phyloP scores from a whole-genome alignment of 2,888 invertebrate genomes.

The Toxonevra muliebris region DNA sequence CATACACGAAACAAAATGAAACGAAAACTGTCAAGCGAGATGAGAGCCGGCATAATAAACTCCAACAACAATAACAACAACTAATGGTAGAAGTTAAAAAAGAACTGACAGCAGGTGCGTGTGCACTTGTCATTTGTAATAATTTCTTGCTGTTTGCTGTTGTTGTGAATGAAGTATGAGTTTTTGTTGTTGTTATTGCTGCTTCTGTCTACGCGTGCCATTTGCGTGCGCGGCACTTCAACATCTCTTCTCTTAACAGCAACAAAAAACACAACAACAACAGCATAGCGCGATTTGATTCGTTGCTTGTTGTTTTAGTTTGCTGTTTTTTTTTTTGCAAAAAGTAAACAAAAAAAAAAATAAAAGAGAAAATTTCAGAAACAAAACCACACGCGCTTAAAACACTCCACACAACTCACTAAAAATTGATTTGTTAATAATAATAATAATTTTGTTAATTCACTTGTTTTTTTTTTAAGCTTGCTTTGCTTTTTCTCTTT shows the following conservation, averaged over 20 bases:
- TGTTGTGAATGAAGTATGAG: neutral
- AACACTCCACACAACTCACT: neutral
- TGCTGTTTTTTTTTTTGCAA: too few species aligned
- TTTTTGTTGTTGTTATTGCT: conserved; percentile 7
- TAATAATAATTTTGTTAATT: conserved; percentile 6
- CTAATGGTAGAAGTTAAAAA: neutral
- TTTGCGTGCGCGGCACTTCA: neutral
- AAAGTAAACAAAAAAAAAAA: too few species aligned
- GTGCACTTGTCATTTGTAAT: conserved; percentile 21
- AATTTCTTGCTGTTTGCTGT: neutral
- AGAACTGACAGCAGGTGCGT: conserved; percentile 15
- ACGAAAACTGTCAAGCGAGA: neutral
- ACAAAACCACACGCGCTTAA: too few species aligned
- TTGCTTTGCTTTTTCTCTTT: neutral
- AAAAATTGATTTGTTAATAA: neutral
- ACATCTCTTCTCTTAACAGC: too few species aligned
- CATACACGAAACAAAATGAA: neutral
- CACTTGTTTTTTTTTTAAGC: neutral
- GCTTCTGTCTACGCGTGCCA: neutral
- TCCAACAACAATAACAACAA: neutral
- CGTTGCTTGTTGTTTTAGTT: too few species aligned
- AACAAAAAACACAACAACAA: too few species aligned
- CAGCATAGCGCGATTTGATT: too few species aligned
- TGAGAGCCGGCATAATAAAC: neutral
- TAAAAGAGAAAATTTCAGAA: too few species aligned